Percentiles rank a stretch among this genome's conserved stretches.
These are phyloP conservation scores for Lagopus muta DNA, from an alignment of 2,113 vertebrate genomes.

Conservation along the genomic window DNA sequence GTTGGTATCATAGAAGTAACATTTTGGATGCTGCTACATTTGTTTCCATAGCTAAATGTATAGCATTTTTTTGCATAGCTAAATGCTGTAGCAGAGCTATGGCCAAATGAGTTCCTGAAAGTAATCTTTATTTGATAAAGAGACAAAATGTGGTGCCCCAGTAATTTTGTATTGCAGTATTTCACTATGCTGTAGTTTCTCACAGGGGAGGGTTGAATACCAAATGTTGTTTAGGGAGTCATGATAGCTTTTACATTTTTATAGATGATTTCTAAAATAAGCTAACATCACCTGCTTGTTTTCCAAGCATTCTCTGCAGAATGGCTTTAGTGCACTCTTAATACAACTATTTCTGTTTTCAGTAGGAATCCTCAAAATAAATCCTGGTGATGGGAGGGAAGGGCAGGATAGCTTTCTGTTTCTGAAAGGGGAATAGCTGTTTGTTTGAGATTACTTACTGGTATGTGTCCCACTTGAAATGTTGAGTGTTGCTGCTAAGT, in stretches of 20 bases:
- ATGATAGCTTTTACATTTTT: neutral
- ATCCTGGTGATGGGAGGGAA: slow-evolving; percentile 1
- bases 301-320: neutral
- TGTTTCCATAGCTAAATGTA: neutral
- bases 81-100: neutral
- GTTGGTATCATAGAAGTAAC: neutral
- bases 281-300: neutral
- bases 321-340: neutral
- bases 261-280: neutral
- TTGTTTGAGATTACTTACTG: neutral
- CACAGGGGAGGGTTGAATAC: neutral
- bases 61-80: neutral
- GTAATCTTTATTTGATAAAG: neutral
- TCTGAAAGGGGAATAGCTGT: neutral
- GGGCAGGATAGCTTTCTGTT: neutral
- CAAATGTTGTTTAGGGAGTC: neutral
- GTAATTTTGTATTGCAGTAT: neutral
- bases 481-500: neutral
- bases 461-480: neutral
- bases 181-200: neutral
- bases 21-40: neutral
- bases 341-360: neutral
- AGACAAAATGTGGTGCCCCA: neutral
- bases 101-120: neutral
- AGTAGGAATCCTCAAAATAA: neutral